These are phyloP conservation scores for Zaprionus obscuricornis DNA, from an alignment of 2,888 invertebrate genomes.

Conservation along the genomic window DNA sequence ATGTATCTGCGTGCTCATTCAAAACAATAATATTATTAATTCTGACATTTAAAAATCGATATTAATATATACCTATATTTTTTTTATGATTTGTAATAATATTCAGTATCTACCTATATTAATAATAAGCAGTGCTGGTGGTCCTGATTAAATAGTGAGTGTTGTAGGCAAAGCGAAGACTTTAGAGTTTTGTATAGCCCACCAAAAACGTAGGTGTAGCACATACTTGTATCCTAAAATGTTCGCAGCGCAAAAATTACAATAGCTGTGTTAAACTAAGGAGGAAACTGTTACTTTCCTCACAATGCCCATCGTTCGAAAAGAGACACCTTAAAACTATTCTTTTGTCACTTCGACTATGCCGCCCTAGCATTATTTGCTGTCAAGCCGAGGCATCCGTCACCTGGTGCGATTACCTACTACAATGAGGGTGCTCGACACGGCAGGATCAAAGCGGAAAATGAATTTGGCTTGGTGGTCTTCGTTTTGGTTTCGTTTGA, in stretches of 20 bases:
- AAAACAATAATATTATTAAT: too few species aligned
- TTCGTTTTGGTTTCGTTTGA: constrained; percentile 65
- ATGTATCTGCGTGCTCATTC: too few species aligned
- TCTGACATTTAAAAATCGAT: too few species aligned
- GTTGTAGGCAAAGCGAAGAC: constrained; percentile 50
- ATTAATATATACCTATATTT: too few species aligned
- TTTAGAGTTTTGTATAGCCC: constrained; percentile 38
- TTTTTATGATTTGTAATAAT: neutral
- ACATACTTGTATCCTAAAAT: constrained; percentile 35
- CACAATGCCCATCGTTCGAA: constrained; percentile 73
- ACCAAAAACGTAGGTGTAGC: constrained; percentile 40
- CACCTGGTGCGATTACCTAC: constrained; percentile 78
- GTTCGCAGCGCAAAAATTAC: constrained; percentile 29
- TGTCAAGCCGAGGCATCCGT: constrained; percentile 73
- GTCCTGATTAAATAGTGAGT: constrained; percentile 48
- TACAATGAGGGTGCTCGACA: constrained; percentile 77
- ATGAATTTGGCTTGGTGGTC: constrained; percentile 83
- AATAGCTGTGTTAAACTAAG: constrained; percentile 20
- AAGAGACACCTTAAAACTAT: constrained; percentile 76
- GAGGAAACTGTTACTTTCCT: constrained; percentile 67
- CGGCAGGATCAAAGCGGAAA: constrained; percentile 83
- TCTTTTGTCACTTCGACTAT: constrained; percentile 64
- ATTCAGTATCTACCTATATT: neutral
- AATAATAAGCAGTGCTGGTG: constrained; percentile 41
- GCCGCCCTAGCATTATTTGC: constrained; percentile 45